Conservation (phyloP, 2,888 invertebrate species). For the Miltochrista miniata region DNA sequence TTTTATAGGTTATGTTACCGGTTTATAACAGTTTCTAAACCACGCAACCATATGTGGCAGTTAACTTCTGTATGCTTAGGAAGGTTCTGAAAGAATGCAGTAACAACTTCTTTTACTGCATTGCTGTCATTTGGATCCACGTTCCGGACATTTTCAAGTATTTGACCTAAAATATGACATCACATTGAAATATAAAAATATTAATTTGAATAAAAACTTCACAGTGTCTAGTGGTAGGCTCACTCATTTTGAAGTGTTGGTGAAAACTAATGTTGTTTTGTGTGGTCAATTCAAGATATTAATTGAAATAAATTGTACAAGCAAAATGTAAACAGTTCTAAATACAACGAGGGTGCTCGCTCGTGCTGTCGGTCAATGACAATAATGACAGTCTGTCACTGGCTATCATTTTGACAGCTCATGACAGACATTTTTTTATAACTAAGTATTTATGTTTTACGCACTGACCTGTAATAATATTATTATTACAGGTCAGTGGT, state of each 20-base stretch:
- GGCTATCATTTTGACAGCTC: too few species aligned
- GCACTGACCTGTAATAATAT: too few species aligned
- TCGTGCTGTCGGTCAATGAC: too few species aligned
- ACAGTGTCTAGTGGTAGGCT: constrained; percentile 15
- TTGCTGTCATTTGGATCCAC: constrained; percentile 70
- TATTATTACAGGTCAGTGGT: too few species aligned
- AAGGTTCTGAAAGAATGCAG: constrained; percentile 60
- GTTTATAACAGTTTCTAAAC: constrained; percentile 59
- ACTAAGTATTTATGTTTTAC: too few species aligned
- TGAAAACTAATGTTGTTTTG: background rate
- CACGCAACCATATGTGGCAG: constrained; percentile 55
- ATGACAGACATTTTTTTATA: too few species aligned
- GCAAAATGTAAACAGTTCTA: constrained; percentile 34
- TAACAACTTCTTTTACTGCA: constrained; percentile 63
- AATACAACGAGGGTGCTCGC: too few species aligned
- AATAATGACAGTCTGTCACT: too few species aligned
- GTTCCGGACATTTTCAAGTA: constrained; percentile 62
- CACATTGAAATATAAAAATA: background rate
- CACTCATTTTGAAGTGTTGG: constrained; percentile 37
- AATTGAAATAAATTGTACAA: background rate
- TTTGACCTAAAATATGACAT: constrained; percentile 56
- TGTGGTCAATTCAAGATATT: too few species aligned
- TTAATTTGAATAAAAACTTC: background rate
- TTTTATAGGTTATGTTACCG: constrained; percentile 63
- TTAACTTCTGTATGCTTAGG: constrained; percentile 51